These are phyloP conservation scores for Semotilus atromaculatus DNA, from an alignment of 2,797 vertebrate species.

Conservation along the genomic window DNA sequence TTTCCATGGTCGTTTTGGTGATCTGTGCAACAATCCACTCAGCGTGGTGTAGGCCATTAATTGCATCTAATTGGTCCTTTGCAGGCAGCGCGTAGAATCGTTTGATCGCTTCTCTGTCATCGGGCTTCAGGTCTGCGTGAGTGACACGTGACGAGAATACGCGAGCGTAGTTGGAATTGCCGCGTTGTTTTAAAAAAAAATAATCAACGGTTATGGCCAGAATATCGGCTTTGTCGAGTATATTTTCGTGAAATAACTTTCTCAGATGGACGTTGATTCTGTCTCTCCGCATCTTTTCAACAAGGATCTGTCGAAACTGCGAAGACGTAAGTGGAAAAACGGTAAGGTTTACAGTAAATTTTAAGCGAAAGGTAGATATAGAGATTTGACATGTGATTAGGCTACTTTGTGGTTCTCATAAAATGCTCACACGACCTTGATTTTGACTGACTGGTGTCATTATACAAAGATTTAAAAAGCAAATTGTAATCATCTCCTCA, in stretches of 20 bases:
- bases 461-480: neutral
- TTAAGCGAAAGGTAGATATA: neutral
- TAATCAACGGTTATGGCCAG: conserved; percentile 63
- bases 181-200: conserved; percentile 55
- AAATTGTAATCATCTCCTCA: neutral
- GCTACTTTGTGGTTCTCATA: neutral
- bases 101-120: conserved; percentile 56
- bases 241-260: conserved; percentile 52
- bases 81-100: conserved; percentile 59
- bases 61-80: conserved; percentile 48
- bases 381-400: neutral
- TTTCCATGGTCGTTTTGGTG: conserved; percentile 64
- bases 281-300: conserved; percentile 74
- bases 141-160: conserved; percentile 57
- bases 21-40: neutral
- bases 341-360: neutral
- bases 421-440: neutral
- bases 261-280: conserved; percentile 64
- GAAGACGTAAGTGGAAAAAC: conserved; percentile 2
- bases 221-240: conserved; percentile 65
- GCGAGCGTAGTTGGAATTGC: conserved; percentile 50
- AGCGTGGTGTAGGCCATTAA: conserved; percentile 14
- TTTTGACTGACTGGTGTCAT: conserved; percentile 3
- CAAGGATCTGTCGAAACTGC: conserved; percentile 74
- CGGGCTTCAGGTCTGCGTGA: conserved; percentile 54